Evolutionary conservation across 2,888 invertebrate species (phyloP), one percentile per base, ranked within the genome.

Genomic region (Diaphora mendica): DNA sequence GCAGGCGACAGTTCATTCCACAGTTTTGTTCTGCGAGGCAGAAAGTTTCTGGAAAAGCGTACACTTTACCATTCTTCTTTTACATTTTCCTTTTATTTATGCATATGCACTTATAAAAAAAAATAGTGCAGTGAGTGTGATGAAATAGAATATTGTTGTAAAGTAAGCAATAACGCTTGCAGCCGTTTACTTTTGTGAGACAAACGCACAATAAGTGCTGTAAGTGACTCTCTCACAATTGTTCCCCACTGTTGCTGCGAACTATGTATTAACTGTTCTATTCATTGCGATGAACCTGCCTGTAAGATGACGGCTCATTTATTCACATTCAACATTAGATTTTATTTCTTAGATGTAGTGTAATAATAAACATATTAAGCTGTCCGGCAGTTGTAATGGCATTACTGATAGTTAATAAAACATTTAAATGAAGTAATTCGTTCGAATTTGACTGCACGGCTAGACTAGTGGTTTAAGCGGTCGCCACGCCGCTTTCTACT

Each of bases 201-300:
- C 35, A 51, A 64, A 48, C 44, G 33, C 13, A 33, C 68, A 64
- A 64, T 35, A 48, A 72, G 26, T 39, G 67, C 44, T 44, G 48
- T 30, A 69, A 30, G 51, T 55, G 23, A 42, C 69, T 73, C 64
- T 83, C 77, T 76, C 84, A 83, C 77, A 76, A 75, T 64, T 81
- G 75, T 77, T 73, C 76, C 68, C 67, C 33, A n/a, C 8, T 44
- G 59, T 67, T 68, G n/a, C 33, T 15, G 44, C 33, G 44, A 68
- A 62, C 33, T 33, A n/a, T n/a, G n/a, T n/a, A n/a, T 20, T 33
- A 17, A 51, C 33, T 35, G 64, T 48, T 64, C n/a, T 23, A 64
- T 33, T n/a, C 26, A 55, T 44, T 7, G 48, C 33, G 64, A 44
- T n/a, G 48, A 64, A 55, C 15, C 51, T 35, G 9, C 35, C 23